Percentiles rank a stretch among this genome's conserved stretches.
These are phyloP conservation scores for Gopherus flavomarginatus DNA, from an alignment of 2,113 vertebrate species.

Conservation along the genomic window DNA sequence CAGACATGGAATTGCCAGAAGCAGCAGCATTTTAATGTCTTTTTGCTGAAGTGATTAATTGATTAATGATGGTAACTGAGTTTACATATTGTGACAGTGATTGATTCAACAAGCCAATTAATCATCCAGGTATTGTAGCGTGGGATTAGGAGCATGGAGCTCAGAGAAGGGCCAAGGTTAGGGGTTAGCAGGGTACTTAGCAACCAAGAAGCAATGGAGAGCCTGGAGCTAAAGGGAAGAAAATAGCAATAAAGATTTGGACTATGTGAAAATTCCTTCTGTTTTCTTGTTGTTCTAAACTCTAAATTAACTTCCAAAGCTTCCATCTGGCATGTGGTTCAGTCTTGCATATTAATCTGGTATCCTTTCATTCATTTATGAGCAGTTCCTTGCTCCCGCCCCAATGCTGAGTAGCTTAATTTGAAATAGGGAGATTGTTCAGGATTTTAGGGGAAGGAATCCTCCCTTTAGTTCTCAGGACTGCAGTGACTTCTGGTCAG, in stretches of 20 bases:
- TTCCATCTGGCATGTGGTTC: neutral
- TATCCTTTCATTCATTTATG: neutral
- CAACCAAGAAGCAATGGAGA: neutral
- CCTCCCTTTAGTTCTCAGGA: neutral
- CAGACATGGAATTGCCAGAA: neutral
- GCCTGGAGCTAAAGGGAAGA: slow-evolving; percentile 2
- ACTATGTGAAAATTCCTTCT: neutral
- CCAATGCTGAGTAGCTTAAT: neutral
- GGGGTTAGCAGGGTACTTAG: neutral
- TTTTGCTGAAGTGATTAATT: slow-evolving; percentile 31
- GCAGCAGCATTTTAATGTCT: neutral
- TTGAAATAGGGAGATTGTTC: neutral
- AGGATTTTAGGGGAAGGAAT: neutral
- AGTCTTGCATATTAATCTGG: neutral
- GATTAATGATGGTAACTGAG: slow-evolving; percentile 36
- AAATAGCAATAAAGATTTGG: neutral
- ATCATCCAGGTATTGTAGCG: slow-evolving; percentile 8
- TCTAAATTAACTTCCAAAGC: neutral
- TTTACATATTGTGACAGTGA: neutral
- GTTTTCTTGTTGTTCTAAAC: neutral
- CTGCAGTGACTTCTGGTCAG: neutral
- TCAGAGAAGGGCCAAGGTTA: slow-evolving; percentile 1
- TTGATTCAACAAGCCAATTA: slow-evolving; percentile 22
- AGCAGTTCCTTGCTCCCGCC: neutral
- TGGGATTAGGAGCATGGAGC: neutral